These are phyloP conservation scores for Ethmia dodecea DNA, from an alignment of 2,888 invertebrate genomes.

Conservation along the genomic window DNA sequence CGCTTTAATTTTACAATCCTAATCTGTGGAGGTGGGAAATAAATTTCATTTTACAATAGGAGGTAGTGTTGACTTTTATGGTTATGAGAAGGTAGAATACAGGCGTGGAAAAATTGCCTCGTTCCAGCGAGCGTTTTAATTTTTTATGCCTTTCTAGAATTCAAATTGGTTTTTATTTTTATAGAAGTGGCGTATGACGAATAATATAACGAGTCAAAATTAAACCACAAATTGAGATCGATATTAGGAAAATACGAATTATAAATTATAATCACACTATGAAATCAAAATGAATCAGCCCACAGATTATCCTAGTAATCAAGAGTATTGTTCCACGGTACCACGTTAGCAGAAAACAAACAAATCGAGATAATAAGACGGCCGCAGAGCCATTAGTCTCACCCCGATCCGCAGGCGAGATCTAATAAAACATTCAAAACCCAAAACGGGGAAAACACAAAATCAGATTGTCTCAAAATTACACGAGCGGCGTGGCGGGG, in stretches of 20 bases:
- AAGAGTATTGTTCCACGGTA: neutral
- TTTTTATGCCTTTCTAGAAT: neutral
- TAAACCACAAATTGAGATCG: too few relatives aligned
- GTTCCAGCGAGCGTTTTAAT: neutral
- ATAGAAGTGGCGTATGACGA: too few relatives aligned
- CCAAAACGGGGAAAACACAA: slow-evolving; percentile 67
- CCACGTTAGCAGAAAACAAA: slow-evolving; percentile 5
- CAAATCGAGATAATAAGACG: slow-evolving; percentile 16
- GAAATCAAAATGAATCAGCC: too few relatives aligned
- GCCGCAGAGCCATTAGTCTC: slow-evolving; percentile 60
- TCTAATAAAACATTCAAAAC: slow-evolving; percentile 70
- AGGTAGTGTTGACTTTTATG: slow-evolving; percentile 14
- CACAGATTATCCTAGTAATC: too few relatives aligned
- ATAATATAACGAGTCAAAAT: too few relatives aligned
- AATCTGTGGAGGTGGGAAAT: slow-evolving; percentile 28
- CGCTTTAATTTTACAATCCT: slow-evolving; percentile 37
- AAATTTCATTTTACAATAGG: slow-evolving; percentile 23
- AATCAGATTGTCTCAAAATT: slow-evolving; percentile 77
- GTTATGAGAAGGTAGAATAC: slow-evolving; percentile 1
- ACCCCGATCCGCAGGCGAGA: slow-evolving; percentile 48
- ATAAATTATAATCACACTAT: too few relatives aligned
- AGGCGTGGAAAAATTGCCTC: too few relatives aligned
- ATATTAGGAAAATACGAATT: too few relatives aligned
- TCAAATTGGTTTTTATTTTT: too few relatives aligned
- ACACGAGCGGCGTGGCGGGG: slow-evolving; percentile 63